These are phyloP conservation scores for Tolypeutes matacus DNA, from an alignment of 2,797 vertebrate genomes.

Conservation along the genomic window DNA sequence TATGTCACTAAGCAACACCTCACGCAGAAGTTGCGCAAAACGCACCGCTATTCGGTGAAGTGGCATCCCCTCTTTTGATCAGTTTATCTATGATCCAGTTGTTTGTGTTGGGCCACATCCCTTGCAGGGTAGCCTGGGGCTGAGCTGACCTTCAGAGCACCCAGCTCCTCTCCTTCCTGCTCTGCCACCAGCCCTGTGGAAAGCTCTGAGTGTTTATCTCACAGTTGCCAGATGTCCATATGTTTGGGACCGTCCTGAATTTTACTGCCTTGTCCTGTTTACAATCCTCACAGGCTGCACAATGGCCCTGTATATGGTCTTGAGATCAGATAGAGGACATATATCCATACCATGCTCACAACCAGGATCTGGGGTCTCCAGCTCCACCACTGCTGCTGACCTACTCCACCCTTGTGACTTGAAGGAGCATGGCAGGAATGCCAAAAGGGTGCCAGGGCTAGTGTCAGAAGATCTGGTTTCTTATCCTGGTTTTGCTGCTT, in stretches of 20 bases:
- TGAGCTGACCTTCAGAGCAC: background rate
- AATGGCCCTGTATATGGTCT: background rate
- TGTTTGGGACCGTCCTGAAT: slow-evolving; percentile 22
- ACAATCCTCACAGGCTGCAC: background rate
- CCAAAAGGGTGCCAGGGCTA: background rate
- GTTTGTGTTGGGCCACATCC: background rate
- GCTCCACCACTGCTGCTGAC: background rate
- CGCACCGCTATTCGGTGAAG: background rate
- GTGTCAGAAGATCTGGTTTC: background rate
- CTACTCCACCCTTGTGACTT: background rate
- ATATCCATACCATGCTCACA: background rate
- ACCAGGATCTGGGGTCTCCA: background rate
- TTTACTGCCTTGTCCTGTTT: slow-evolving; percentile 79
- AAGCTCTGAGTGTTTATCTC: slow-evolving; percentile 71
- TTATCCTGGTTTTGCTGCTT: background rate
- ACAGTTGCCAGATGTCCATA: slow-evolving; percentile 55
- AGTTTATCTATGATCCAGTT: background rate
- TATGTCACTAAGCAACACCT: background rate
- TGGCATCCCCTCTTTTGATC: background rate
- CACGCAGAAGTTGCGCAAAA: background rate
- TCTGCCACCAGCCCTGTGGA: background rate
- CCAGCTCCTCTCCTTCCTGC: background rate
- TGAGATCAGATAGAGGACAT: background rate
- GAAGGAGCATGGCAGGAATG: background rate
- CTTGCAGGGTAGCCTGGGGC: background rate